A percentile compares a stretch with the other conserved stretches of the same genome.
phyloP scores from a whole-genome alignment of 2,797 vertebrate species.

The Spinus pinus region DNA sequence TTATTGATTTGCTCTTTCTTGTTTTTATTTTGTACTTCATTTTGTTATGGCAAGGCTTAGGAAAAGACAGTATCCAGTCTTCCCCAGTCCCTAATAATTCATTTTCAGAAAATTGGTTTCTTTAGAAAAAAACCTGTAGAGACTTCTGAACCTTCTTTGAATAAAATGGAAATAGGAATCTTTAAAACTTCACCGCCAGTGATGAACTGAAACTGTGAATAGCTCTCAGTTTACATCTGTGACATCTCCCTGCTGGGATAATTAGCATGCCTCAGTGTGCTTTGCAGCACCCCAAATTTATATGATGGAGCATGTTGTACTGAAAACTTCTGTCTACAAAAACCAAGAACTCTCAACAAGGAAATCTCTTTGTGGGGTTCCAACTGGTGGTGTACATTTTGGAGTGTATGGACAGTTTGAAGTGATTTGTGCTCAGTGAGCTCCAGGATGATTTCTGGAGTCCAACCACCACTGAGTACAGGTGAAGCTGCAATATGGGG shows the following conservation, averaged over 20 bases:
- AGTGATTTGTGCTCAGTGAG: not conserved
- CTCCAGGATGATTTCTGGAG: not conserved
- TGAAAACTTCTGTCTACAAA: not conserved
- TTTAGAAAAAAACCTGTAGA: not conserved
- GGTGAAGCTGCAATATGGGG: not conserved
- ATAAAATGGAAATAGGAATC: not conserved
- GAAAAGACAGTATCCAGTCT: not conserved
- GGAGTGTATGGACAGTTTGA: not conserved
- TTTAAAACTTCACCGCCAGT: not conserved
- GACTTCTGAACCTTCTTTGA: not conserved
- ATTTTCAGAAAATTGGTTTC: not conserved
- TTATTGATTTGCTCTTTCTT: not conserved
- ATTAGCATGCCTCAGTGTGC: not conserved
- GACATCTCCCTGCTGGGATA: not conserved
- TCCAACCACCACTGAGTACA: not conserved
- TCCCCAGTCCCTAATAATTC: not conserved
- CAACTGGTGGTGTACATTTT: not conserved
- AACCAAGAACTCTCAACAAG: not conserved
- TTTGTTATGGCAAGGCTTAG: not conserved
- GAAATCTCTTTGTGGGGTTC: not conserved
- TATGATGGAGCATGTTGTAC: accelerated
- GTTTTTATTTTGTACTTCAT: not conserved
- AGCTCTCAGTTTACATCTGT: not conserved
- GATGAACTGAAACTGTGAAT: not conserved
- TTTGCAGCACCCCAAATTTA: not conserved